Base-by-base conservation (phyloP, 2,888 invertebrate species). In the Cryptus viduatorius region DNA sequence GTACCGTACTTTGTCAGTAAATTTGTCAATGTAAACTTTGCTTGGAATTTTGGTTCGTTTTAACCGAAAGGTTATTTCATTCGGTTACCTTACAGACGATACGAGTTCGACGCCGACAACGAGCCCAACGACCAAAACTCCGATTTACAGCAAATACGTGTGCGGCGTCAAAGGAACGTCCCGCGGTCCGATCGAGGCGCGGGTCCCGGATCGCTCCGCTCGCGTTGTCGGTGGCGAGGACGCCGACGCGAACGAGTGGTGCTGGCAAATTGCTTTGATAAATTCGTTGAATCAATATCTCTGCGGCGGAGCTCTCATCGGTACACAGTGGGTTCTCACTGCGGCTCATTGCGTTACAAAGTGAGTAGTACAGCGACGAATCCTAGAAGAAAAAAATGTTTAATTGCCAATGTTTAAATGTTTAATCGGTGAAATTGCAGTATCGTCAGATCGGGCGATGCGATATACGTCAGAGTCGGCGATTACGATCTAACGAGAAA, bases 311-410 rank as follows among this genome's bases (percentile, higher is more conserved):
- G 98, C 98, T 1, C 95, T 98, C 14, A 98, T 98, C 89, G 98
- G 98, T 83, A 98, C 98, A 0, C 98, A 98, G 93, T 98, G 98
- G 98, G 98, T 98, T 77, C 95, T 98, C 59, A 98, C 98, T 0
- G 98, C 98, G 0, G 98, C 98, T 31, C 98, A 98, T 92, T 98
- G 98, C 92, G 98, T 98, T 65, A 98, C 98, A 88, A 98, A 98
- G 98, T 98, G 93, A 95, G 96, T 95, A 19, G n/a, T n/a, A 53
- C 16, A 53, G 65, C n/a, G n/a, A n/a, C n/a, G n/a, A n/a, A n/a
- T n/a, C n/a, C n/a, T n/a, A n/a, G n/a, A n/a, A n/a, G n/a, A n/a
- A n/a, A n/a, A n/a, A n/a, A n/a, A n/a, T n/a, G n/a, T n/a, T n/a
- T n/a, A n/a, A n/a, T n/a, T n/a, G n/a, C n/a, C n/a, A n/a, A n/a